Evolutionary conservation across 2,113 vertebrate genomes (phyloP).

Genomic region (Carlito syrichta): DNA sequence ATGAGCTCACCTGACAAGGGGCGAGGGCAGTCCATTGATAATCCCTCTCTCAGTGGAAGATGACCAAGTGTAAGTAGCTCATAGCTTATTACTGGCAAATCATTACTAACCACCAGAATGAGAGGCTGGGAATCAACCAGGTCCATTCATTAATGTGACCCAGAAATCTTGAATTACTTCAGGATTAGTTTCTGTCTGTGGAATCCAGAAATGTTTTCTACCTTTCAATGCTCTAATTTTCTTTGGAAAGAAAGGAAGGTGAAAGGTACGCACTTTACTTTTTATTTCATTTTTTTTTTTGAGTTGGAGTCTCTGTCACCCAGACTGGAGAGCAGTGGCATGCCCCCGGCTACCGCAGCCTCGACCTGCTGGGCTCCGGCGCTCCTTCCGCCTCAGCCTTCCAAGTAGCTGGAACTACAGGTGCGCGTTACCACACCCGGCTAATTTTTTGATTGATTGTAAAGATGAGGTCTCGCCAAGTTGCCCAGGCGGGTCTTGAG

Average conservation of each 20-base stretch:
- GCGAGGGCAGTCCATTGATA: rapidly evolving
- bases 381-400: no score
- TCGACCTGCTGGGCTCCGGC: no score
- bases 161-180: slow-evolving; percentile 2
- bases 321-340: no score
- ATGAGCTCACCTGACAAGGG: neutral
- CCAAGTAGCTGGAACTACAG: no score
- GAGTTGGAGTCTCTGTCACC: no score
- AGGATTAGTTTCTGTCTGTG: neutral
- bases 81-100: neutral
- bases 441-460: no score
- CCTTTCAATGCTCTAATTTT: neutral
- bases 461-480: no score
- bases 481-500: no score
- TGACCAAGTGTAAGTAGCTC: neutral
- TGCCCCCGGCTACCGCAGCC: no score
- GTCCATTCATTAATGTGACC: neutral
- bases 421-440: no score
- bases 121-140: neutral
- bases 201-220: neutral
- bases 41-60: neutral
- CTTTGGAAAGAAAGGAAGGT: neutral
- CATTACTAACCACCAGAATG: neutral
- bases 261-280: neutral
- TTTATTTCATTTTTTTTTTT: no score